A percentile compares a stretch with the other conserved stretches of the same genome.
Conservation (phyloP, 2,888 invertebrate genomes). For the Pharmacophagus antenor region DNA sequence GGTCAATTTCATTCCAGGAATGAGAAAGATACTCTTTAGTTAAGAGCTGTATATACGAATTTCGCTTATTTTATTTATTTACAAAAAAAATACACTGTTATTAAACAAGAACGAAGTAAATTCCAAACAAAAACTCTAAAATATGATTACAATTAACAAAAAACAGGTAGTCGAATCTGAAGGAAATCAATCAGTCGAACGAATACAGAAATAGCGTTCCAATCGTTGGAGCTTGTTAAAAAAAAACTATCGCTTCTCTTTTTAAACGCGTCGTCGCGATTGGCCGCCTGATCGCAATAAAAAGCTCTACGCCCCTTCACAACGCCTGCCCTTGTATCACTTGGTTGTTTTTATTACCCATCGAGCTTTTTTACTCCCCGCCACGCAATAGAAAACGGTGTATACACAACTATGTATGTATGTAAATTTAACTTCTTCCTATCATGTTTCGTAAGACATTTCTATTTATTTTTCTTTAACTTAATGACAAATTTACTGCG, state of each 20-base stretch:
- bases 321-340: conserved; percentile 43
- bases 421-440: background rate
- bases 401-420: background rate
- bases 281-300: conserved; percentile 56
- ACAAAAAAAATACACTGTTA: too few relatives aligned
- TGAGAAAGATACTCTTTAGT: too few relatives aligned
- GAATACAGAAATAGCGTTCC: conserved; percentile 15
- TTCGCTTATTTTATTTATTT: too few relatives aligned
- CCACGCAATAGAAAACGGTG: conserved; percentile 24
- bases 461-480: too few relatives aligned
- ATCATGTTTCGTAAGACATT: too few relatives aligned
- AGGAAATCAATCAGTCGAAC: background rate
- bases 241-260: conserved; percentile 47
- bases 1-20: too few relatives aligned
- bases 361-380: conserved; percentile 39
- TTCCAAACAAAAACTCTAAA: too few relatives aligned
- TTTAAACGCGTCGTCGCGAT: conserved; percentile 57
- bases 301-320: conserved; percentile 67
- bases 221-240: conserved; percentile 21
- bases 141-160: too few relatives aligned
- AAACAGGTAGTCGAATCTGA: too few relatives aligned
- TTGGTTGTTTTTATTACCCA: conserved; percentile 36
- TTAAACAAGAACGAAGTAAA: too few relatives aligned
- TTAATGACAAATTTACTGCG: background rate
- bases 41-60: too few relatives aligned